Evolutionary conservation across 2,797 vertebrate species (phyloP).

Genomic region (Microtus californicus): DNA sequence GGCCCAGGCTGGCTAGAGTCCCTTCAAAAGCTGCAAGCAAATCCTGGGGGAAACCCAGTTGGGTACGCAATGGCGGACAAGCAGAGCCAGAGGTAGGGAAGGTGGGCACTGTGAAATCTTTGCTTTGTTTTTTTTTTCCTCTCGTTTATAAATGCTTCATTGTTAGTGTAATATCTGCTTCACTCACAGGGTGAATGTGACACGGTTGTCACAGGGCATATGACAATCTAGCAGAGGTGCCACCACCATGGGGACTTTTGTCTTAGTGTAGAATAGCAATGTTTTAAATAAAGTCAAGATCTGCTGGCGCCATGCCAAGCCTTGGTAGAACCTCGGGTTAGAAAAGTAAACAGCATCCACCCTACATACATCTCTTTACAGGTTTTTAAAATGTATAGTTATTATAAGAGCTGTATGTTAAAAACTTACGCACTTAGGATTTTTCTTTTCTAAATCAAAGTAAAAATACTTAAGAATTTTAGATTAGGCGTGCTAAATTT

Average conservation of each 20-base stretch:
- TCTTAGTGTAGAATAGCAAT: background rate
- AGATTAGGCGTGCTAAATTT: background rate
- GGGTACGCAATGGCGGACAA: background rate
- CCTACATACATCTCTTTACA: background rate
- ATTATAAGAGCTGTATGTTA: background rate
- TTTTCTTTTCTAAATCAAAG: background rate
- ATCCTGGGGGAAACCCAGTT: background rate
- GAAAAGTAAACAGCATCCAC: background rate
- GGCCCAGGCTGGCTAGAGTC: background rate
- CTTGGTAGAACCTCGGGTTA: background rate
- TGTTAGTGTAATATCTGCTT: background rate
- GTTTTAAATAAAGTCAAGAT: conserved; percentile 10
- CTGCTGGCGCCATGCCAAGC: background rate
- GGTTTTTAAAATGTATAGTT: conserved; percentile 15
- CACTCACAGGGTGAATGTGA: background rate
- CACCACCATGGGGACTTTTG: background rate
- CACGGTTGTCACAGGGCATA: background rate
- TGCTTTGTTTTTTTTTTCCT: background rate
- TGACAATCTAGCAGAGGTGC: background rate
- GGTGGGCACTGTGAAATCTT: background rate
- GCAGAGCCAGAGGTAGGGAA: background rate
- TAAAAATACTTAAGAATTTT: background rate
- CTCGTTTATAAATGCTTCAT: conserved; percentile 16
- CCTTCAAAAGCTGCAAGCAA: background rate
- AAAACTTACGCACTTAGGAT: background rate